Evolutionary conservation across 2,797 vertebrate genomes (phyloP).

Genomic region (Morus bassanus): DNA sequence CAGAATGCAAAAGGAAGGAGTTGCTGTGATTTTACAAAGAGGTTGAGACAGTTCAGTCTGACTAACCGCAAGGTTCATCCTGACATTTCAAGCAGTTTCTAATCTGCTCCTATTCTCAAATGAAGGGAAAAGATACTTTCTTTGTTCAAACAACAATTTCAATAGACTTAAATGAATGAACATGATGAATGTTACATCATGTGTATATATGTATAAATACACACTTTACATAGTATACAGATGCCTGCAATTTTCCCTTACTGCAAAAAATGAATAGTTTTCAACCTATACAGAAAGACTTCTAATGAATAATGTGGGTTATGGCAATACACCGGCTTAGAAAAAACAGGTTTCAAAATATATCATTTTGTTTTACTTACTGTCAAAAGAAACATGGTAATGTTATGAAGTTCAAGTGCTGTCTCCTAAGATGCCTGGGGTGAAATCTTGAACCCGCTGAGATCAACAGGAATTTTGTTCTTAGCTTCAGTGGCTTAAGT

Average conservation of each 20-base stretch:
- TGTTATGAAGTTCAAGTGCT: not conserved
- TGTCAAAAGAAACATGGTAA: not conserved
- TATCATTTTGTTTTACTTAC: not conserved
- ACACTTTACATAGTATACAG: not conserved
- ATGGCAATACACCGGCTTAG: not conserved
- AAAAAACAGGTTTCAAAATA: not conserved
- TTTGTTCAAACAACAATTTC: not conserved
- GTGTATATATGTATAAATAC: not conserved
- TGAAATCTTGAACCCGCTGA: not conserved
- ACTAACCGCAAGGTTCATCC: not conserved
- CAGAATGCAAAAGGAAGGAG: not conserved
- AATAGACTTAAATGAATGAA: not conserved
- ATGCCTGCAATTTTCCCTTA: not conserved
- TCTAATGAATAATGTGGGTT: not conserved
- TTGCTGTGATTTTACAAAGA: not conserved
- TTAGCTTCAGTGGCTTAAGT: not conserved
- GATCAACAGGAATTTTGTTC: not conserved
- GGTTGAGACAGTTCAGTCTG: not conserved
- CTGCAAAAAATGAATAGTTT: not conserved
- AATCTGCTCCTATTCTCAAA: not conserved
- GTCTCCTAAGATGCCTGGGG: not conserved
- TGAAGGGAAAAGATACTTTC: not conserved
- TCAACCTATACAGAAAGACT: not conserved
- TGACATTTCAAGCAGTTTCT: not conserved
- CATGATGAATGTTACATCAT: not conserved